These are phyloP conservation scores for Arbacia lixula DNA, from an alignment of 53 echinoderm and acorn worm genomes.

Conservation along the genomic window DNA sequence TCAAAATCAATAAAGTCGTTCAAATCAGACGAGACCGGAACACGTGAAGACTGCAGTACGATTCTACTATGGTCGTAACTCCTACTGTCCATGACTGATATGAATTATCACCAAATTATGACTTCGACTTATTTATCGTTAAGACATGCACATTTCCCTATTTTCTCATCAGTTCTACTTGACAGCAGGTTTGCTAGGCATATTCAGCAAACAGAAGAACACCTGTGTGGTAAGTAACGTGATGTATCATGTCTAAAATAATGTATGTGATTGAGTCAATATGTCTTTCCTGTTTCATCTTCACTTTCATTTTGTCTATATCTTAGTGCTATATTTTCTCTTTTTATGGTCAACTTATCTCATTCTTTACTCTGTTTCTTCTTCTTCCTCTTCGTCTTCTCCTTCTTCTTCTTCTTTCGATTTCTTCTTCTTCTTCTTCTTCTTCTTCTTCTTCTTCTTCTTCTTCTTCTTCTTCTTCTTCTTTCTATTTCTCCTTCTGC, in stretches of 20 bases:
- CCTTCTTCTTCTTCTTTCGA: background rate
- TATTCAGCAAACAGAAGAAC: constrained; percentile 11
- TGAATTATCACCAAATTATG: too few species aligned
- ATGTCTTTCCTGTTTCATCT: background rate
- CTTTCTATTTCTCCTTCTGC: too few species aligned
- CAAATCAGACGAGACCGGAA: too few species aligned
- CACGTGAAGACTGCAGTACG: too few species aligned
- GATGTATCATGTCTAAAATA: too few species aligned
- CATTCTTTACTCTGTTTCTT: background rate
- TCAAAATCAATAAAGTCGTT: too few species aligned
- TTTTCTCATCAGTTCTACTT: constrained; percentile 1
- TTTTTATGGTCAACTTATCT: background rate
- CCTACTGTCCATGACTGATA: too few species aligned
- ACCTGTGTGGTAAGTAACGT: constrained; percentile 29
- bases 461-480: too few species aligned
- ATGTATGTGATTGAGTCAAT: background rate
- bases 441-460: too few species aligned
- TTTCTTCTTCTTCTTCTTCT: background rate
- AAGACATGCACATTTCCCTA: too few species aligned
- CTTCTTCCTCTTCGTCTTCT: background rate
- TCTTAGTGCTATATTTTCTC: background rate
- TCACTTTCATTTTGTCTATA: background rate
- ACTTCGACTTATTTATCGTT: too few species aligned
- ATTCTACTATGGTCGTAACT: too few species aligned
- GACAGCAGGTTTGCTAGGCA: background rate